Evolutionary conservation across 2,113 vertebrate species (phyloP).

Genomic region (Clarias batrachus): DNA sequence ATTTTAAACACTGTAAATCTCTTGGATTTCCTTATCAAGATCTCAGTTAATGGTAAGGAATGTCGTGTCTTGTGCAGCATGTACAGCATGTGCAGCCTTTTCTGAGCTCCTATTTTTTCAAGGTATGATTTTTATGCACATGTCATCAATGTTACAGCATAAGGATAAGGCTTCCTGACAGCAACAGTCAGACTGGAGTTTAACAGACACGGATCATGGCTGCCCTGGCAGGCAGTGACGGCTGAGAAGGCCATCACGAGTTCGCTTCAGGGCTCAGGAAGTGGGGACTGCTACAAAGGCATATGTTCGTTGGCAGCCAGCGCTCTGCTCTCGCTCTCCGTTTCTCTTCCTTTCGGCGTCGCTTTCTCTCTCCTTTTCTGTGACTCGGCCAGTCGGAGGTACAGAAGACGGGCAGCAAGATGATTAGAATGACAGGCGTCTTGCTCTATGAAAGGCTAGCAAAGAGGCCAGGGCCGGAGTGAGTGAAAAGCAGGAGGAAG

Average conservation of each 20-base stretch:
- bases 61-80: not conserved
- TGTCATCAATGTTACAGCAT: slow-evolving; percentile 54
- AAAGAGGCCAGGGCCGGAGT: slow-evolving; percentile 37
- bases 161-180: slow-evolving; percentile 66
- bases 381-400: slow-evolving; percentile 51
- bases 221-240: slow-evolving; percentile 62
- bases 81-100: too few species aligned
- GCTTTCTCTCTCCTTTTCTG: slow-evolving; percentile 33
- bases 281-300: slow-evolving; percentile 69
- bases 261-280: slow-evolving; percentile 64
- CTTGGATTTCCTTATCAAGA: not conserved
- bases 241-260: slow-evolving; percentile 53
- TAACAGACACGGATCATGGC: slow-evolving; percentile 73
- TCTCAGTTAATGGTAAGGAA: not conserved
- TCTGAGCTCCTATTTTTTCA: not conserved
- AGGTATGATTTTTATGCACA: slow-evolving; percentile 6
- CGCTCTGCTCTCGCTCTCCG: slow-evolving; percentile 57
- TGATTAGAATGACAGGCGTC: slow-evolving; percentile 75
- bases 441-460: slow-evolving; percentile 48
- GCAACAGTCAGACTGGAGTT: slow-evolving; percentile 68
- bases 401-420: slow-evolving; percentile 60
- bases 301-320: slow-evolving; percentile 73
- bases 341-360: slow-evolving; percentile 50
- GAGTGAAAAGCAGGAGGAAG: slow-evolving; percentile 44
- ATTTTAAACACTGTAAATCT: not conserved